Base-by-base conservation (phyloP, 1,140 invertebrate species). In the Goniozus legneri region DNA sequence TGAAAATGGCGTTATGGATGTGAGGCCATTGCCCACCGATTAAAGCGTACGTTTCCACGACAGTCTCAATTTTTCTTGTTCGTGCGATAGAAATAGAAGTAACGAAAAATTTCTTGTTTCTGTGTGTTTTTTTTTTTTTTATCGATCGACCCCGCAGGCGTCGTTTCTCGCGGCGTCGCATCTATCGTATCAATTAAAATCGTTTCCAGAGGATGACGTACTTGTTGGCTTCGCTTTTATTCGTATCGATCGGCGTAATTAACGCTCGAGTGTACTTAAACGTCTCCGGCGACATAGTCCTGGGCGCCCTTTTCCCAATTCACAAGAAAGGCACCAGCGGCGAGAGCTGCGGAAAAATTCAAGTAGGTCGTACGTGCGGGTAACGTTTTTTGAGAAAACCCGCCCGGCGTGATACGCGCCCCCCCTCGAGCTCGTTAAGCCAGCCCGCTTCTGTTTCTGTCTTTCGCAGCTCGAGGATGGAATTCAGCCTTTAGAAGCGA, bases 231-330 rank as follows among this genome's bases (percentile, higher is more conserved):
- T 48, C 54, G 16, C 32, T 52, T 15, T 42, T 60, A 14, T 38
- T 54, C 39, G 31, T 40, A 18, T 39, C 30, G 0, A 38, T 32
- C 35, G 38, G 22, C 37, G 19, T 50, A 14, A 43, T 33, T 1
- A n/a, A 50, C 14, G 52, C 39, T 3, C 61, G 57, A 30, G 8
- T 50, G 10, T 73, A 64, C 38, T 59, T 71, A 3, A 78, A 79
- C 50, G 53, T 73, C 6, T 62, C 75, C 2, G 79, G 77, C 3
- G 79, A 81, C 47, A 69, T 81, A n/a, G 56, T 79, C 10, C 54
- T 82, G 3, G 80, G 80, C 0, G 79, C 76, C 1, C 53, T 82
- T 1, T 80, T 82, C 35, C 80, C 80, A 0, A 69, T 82, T 43
- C 80, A 82, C 52, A 66, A 71, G n/a, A 68, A 69, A 47, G 68